Evolutionary conservation across 1,140 invertebrate species (phyloP).

Genomic region (Arion vulgaris): DNA sequence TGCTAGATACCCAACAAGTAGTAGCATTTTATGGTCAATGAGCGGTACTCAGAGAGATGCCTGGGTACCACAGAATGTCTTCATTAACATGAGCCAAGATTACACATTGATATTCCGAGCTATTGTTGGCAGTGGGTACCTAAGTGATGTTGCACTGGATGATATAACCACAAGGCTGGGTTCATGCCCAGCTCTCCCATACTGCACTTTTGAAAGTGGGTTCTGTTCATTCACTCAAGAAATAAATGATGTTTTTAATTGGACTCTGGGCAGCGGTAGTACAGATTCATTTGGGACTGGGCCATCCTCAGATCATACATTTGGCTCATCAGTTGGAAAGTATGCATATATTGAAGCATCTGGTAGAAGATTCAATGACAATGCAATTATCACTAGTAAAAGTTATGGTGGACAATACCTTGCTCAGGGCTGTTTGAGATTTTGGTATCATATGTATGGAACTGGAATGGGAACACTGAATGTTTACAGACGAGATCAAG

Average conservation of each 20-base stretch:
- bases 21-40: slow-evolving; percentile 35
- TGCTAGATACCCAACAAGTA: slow-evolving; percentile 40
- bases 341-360: slow-evolving; percentile 68
- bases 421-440: slow-evolving; percentile 33
- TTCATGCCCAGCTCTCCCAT: slow-evolving; percentile 48
- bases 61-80: slow-evolving; percentile 53
- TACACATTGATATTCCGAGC: slow-evolving; percentile 56
- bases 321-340: slow-evolving; percentile 45
- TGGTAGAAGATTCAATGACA: slow-evolving; percentile 53
- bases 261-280: slow-evolving; percentile 77
- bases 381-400: slow-evolving; percentile 58
- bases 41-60: slow-evolving; percentile 55
- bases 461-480: slow-evolving; percentile 60
- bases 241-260: slow-evolving; percentile 82
- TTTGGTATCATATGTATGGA: slow-evolving; percentile 85
- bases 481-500: slow-evolving; percentile 53
- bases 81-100: slow-evolving; percentile 42
- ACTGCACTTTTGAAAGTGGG: slow-evolving; percentile 83
- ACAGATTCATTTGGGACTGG: slow-evolving; percentile 53
- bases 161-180: slow-evolving; percentile 62
- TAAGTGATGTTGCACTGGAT: slow-evolving; percentile 65
- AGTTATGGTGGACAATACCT: slow-evolving; percentile 38
- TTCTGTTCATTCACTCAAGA: slow-evolving; percentile 85
- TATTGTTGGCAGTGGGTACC: slow-evolving; percentile 43
- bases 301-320: slow-evolving; percentile 62